These are phyloP conservation scores for Myathropa florea DNA, from an alignment of 2,888 invertebrate genomes.

Conservation along the genomic window DNA sequence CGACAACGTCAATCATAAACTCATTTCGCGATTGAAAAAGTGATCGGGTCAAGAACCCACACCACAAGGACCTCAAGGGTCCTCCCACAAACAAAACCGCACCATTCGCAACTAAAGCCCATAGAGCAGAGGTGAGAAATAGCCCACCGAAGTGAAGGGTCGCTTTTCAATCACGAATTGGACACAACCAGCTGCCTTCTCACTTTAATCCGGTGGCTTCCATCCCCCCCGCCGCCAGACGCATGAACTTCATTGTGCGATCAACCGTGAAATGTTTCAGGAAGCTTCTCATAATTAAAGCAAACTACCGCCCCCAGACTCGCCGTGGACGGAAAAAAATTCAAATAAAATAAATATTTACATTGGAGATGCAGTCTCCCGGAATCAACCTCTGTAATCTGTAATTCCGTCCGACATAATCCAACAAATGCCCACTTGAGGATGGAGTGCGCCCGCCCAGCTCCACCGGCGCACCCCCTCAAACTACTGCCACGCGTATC, in stretches of 20 bases:
- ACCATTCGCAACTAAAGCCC: background rate
- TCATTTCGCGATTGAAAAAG: background rate
- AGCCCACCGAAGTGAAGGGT: background rate
- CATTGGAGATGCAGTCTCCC: constrained; percentile 50
- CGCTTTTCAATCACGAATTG: background rate
- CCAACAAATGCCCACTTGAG: constrained; percentile 65
- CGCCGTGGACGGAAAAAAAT: background rate
- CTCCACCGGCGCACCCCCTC: background rate
- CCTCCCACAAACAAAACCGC: background rate
- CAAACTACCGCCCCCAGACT: constrained; percentile 9
- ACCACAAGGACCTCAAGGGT: background rate
- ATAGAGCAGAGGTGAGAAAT: background rate
- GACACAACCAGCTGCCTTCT: background rate
- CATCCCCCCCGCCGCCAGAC: background rate
- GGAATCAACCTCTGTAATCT: constrained; percentile 66
- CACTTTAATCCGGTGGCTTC: background rate
- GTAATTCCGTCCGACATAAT: constrained; percentile 65
- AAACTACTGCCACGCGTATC: constrained; percentile 11
- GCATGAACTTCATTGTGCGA: constrained; percentile 40
- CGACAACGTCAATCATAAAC: background rate
- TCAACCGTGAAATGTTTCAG: constrained; percentile 50
- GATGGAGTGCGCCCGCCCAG: background rate
- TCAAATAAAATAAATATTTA: constrained; percentile 39
- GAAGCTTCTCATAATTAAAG: constrained; percentile 39
- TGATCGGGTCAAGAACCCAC: background rate